These are phyloP conservation scores for Apotomis turbidana DNA, from an alignment of 2,888 invertebrate species.

Conservation along the genomic window DNA sequence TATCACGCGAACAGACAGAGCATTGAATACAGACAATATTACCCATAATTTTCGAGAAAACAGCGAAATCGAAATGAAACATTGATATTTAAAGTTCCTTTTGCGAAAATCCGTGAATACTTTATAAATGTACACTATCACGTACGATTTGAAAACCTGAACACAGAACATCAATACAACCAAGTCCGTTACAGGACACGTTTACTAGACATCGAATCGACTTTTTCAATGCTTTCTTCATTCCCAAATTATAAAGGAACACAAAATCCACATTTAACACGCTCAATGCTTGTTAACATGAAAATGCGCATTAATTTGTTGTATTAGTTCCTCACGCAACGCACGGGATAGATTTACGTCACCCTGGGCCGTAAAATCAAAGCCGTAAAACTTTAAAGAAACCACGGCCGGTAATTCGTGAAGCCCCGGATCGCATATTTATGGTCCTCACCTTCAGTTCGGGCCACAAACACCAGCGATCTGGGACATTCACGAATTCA, in stretches of 20 bases:
- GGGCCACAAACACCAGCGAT: too few relatives aligned
- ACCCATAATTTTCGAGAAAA: neutral
- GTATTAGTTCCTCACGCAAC: too few relatives aligned
- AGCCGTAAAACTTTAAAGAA: too few relatives aligned
- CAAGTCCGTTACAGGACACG: slow-evolving; percentile 39
- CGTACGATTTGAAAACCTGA: slow-evolving; percentile 18
- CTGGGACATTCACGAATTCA: too few relatives aligned
- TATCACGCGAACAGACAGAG: neutral
- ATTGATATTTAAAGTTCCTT: neutral
- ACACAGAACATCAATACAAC: slow-evolving; percentile 32
- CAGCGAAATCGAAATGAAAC: neutral
- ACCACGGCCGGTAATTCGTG: too few relatives aligned
- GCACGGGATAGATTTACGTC: too few relatives aligned
- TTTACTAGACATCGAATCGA: slow-evolving; percentile 21
- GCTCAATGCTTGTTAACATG: slow-evolving; percentile 7
- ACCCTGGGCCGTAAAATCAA: too few relatives aligned
- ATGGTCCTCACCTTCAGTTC: too few relatives aligned
- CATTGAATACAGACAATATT: neutral
- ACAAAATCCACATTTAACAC: slow-evolving; percentile 22
- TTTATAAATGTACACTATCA: slow-evolving; percentile 24
- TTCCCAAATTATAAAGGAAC: slow-evolving; percentile 8
- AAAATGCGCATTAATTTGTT: too few relatives aligned
- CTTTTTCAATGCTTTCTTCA: neutral
- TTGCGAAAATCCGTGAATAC: slow-evolving; percentile 28
- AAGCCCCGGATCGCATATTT: too few relatives aligned